Conservation (phyloP, 2,113 vertebrate genomes). For the Spea multiplicata region DNA sequence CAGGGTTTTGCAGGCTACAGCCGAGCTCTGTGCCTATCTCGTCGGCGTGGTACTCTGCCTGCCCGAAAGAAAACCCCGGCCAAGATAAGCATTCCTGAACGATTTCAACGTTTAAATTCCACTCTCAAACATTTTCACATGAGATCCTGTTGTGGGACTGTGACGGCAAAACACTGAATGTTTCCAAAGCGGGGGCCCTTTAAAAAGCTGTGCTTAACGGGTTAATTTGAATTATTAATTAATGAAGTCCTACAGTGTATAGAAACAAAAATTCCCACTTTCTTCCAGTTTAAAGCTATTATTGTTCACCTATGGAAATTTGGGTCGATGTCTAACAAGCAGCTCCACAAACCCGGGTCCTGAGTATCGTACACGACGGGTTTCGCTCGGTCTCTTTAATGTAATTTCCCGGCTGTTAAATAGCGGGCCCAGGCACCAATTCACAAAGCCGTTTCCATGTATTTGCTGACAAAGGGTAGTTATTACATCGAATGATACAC, state of each 20-base stretch:
- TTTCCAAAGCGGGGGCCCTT: neutral
- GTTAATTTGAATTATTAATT: neutral
- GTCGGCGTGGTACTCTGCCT: slow-evolving; percentile 22
- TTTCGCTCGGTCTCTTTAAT: too few species aligned
- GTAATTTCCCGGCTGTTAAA: too few species aligned
- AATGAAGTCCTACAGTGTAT: neutral
- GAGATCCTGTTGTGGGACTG: slow-evolving; percentile 14
- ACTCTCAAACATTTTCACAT: slow-evolving; percentile 41
- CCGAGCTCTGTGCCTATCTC: neutral
- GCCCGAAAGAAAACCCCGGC: neutral
- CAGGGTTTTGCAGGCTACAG: neutral
- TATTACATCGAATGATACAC: too few species aligned
- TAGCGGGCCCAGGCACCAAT: too few species aligned
- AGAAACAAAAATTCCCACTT: neutral
- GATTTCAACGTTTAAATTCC: slow-evolving; percentile 35
- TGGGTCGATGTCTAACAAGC: too few species aligned
- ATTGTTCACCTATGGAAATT: too few species aligned
- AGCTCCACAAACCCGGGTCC: too few species aligned
- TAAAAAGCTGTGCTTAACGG: neutral
- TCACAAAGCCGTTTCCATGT: too few species aligned
- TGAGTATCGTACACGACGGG: too few species aligned
- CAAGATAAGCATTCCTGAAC: slow-evolving; percentile 40
- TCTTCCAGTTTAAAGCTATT: too few species aligned
- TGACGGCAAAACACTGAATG: neutral
- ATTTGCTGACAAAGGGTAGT: too few species aligned